phyloP scores from a whole-genome alignment of 2,797 vertebrate genomes.

The Adrianichthys oophorus region DNA sequence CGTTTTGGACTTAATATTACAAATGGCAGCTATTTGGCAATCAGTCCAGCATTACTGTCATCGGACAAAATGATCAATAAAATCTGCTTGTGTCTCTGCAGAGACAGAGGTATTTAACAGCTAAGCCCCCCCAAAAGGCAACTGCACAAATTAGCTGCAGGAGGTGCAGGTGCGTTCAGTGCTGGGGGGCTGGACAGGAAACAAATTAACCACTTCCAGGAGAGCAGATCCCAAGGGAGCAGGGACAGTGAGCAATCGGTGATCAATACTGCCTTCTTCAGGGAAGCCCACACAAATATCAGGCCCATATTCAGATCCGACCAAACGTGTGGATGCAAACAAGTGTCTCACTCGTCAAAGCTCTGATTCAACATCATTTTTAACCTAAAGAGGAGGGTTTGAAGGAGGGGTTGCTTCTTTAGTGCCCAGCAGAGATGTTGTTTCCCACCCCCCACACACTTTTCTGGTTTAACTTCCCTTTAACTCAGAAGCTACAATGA shows the following conservation, averaged over 20 bases:
- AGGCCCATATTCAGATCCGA: conserved; percentile 21
- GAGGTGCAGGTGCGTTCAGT: conserved; percentile 21
- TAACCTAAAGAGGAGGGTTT: not conserved
- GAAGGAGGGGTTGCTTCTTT: conserved; percentile 1
- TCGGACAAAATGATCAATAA: conserved; percentile 57
- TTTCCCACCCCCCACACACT: conserved; percentile 4
- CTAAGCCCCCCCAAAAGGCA: conserved; percentile 39
- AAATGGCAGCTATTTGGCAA: conserved; percentile 48
- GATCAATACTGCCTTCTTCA: conserved; percentile 62
- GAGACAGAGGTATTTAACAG: conserved; percentile 67
- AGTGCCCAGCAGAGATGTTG: conserved; percentile 23
- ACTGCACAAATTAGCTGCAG: conserved; percentile 54
- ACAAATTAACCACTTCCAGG: conserved; percentile 76
- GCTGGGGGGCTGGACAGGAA: conserved; percentile 49
- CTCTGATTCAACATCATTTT: not conserved
- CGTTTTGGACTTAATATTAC: conserved; percentile 12
- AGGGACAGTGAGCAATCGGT: conserved; percentile 65
- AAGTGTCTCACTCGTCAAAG: conserved; percentile 13
- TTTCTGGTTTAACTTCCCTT: conserved; percentile 42
- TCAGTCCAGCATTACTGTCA: conserved; percentile 57
- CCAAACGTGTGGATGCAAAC: not conserved
- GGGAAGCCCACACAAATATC: conserved; percentile 42
- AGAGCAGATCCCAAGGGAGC: conserved; percentile 62
- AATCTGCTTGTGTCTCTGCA: conserved; percentile 48
- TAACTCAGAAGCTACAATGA: conserved; percentile 70